These are phyloP conservation scores for Crossocerus cetratus DNA, from an alignment of 2,888 invertebrate genomes.

Conservation along the genomic window DNA sequence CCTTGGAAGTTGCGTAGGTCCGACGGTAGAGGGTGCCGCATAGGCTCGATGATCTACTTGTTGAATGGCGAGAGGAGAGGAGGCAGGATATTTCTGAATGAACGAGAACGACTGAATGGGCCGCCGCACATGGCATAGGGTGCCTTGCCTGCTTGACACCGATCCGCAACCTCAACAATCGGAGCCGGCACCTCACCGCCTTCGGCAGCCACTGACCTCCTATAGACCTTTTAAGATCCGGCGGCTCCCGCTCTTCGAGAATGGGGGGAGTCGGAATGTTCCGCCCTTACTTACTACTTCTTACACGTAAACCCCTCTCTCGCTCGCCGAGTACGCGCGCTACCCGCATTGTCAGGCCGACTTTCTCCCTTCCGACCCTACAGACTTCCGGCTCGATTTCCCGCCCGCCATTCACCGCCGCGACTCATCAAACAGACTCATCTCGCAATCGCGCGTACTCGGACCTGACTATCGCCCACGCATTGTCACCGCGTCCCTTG, in stretches of 20 bases:
- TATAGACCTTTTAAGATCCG: constrained; percentile 35
- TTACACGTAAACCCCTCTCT: neutral
- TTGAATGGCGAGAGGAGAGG: constrained; percentile 60
- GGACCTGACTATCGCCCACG: no score
- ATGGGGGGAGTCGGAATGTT: neutral
- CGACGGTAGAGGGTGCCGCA: constrained; percentile 65
- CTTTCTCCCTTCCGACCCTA: constrained; percentile 10
- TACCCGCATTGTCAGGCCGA: constrained; percentile 6
- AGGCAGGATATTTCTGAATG: constrained; percentile 66
- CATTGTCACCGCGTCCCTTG: no score
- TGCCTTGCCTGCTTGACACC: constrained; percentile 62
- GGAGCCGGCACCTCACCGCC: constrained; percentile 46
- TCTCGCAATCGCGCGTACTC: no score
- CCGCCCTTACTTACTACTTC: neutral
- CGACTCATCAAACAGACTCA: no score
- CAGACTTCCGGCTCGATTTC: constrained; percentile 10
- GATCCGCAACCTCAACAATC: constrained; percentile 65
- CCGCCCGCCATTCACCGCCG: constrained; percentile 13
- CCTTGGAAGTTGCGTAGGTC: constrained; percentile 67
- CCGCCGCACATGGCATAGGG: constrained; percentile 65
- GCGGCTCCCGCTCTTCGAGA: neutral
- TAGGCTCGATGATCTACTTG: constrained; percentile 67
- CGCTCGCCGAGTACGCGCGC: neutral
- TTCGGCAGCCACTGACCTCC: constrained; percentile 50
- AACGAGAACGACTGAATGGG: constrained; percentile 65